Percentiles rank a stretch among this genome's conserved stretches.
phyloP scores from a whole-genome alignment of 2,888 invertebrate species.

The Noctua fimbriata region DNA sequence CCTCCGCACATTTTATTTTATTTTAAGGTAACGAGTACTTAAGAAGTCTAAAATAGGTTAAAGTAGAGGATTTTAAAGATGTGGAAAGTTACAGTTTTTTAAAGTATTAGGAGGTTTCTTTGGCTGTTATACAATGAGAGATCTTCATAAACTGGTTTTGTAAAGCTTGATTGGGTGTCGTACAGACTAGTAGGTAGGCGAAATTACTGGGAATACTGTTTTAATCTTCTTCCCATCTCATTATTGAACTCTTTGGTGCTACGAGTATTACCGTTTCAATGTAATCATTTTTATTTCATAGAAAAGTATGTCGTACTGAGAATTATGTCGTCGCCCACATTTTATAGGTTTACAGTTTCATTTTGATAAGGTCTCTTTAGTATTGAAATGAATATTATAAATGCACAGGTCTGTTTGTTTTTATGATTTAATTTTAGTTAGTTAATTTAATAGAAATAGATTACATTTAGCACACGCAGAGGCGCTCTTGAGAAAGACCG shows the following conservation, averaged over 20 bases:
- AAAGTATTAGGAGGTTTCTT: conserved; percentile 67
- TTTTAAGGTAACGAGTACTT: conserved; percentile 59
- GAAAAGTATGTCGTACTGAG: background rate
- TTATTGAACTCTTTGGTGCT: conserved; percentile 14
- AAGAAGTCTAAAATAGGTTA: conserved; percentile 36
- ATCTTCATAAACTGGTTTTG: no score
- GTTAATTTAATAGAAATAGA: background rate
- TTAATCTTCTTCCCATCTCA: conserved; percentile 41
- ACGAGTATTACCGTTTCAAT: background rate
- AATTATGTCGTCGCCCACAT: background rate
- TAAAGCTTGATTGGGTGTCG: no score
- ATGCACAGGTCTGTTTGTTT: background rate
- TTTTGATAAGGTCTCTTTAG: background rate
- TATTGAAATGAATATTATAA: background rate
- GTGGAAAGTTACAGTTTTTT: conserved; percentile 50
- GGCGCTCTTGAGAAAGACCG: no score
- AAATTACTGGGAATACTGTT: conserved; percentile 41
- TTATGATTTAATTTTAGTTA: background rate
- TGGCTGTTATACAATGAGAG: conserved; percentile 62
- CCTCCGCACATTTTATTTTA: conserved; percentile 40
- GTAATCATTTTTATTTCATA: conserved; percentile 15
- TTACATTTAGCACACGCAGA: background rate
- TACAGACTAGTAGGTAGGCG: background rate
- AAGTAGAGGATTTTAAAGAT: conserved; percentile 15
- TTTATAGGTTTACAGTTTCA: background rate